Evolutionary conservation across 2,113 vertebrate genomes (phyloP), one percentile per base, ranked within the genome.

Genomic region (Suricata suricatta): DNA sequence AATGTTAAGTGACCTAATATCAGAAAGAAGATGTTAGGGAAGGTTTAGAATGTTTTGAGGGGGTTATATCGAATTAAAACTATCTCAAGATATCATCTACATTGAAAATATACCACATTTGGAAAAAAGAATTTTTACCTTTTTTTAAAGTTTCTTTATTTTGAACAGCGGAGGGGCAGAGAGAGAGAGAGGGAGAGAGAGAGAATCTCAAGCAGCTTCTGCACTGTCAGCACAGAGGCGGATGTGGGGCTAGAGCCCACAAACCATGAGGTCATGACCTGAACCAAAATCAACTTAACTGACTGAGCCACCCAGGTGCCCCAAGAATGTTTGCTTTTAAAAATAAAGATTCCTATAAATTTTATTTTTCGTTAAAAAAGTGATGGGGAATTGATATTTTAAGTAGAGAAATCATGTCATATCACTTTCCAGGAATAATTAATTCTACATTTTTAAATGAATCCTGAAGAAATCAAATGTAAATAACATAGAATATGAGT

Each of bases 301-400:
- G 8, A 60, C 21, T 23, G 57, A 60, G 21, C 57, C 57, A 60
- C 57, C 7, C 21, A 60, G 57, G 57, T 60, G 57, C 57, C 57
- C 57, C 19, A 57, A 57, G 19, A 57, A 60, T 60, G 57, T 60
- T 60, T 60, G 21, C 57, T 60, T 60, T 60, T 60, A 60, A 23
- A 60, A 60, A 60, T 64, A 72, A 91, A 97, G 8, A 60, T 2
- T 15, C 47, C 29, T 74, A 10, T 50, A 80, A 68, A 64, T 89
- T 93, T 83, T 69, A 77, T 27, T 82, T 97, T 68, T 23, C 68
- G 47, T 92, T 96, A 71, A 92, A 86, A 57, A 81, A 90, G 38
- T 63, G 76, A 88, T 80, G 35, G 41, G 41, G 27, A 69, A 88
- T 54, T 68, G 41, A 31, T 35, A n/a, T 74, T 93, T 93, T 80